These are phyloP conservation scores for Eutrigla gurnardus DNA, from an alignment of 2,797 vertebrate genomes.

Conservation along the genomic window DNA sequence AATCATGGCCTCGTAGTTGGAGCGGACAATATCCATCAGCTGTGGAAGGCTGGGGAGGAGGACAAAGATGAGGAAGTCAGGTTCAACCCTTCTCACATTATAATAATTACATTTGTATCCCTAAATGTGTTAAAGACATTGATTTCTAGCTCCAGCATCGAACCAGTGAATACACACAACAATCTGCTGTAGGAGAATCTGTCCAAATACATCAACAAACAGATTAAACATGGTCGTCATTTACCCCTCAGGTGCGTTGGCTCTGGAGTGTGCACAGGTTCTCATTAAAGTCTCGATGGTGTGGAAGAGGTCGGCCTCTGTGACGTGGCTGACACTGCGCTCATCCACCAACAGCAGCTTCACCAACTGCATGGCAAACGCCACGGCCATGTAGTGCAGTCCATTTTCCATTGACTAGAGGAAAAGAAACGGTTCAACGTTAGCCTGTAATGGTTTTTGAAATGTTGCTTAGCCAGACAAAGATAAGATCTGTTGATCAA, in stretches of 20 bases:
- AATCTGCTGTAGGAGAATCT: background rate
- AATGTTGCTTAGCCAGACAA: background rate
- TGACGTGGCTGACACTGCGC: slow-evolving; percentile 95
- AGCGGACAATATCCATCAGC: slow-evolving; percentile 98
- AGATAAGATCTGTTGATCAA: background rate
- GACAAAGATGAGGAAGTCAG: background rate
- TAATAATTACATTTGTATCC: background rate
- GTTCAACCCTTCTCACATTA: background rate
- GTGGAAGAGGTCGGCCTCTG: slow-evolving; percentile 98
- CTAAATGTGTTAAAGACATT: background rate
- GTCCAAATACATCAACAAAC: background rate
- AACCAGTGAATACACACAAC: background rate
- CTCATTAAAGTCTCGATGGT: slow-evolving; percentile 99
- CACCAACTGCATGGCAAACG: slow-evolving; percentile 98
- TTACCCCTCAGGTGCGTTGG: slow-evolving; percentile 98
- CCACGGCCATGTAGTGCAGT: slow-evolving; percentile 99
- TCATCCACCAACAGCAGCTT: slow-evolving; percentile 98
- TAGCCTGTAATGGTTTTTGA: background rate
- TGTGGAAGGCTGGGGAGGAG: slow-evolving; percentile 89
- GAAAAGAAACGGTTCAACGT: background rate
- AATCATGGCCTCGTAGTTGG: slow-evolving; percentile 99
- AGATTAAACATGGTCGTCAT: slow-evolving; percentile 3
- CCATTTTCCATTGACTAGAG: slow-evolving; percentile 98
- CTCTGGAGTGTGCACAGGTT: slow-evolving; percentile 98
- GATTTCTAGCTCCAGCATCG: background rate